Conservation (phyloP, 2,113 vertebrate species). For the Sapajus apella region DNA sequence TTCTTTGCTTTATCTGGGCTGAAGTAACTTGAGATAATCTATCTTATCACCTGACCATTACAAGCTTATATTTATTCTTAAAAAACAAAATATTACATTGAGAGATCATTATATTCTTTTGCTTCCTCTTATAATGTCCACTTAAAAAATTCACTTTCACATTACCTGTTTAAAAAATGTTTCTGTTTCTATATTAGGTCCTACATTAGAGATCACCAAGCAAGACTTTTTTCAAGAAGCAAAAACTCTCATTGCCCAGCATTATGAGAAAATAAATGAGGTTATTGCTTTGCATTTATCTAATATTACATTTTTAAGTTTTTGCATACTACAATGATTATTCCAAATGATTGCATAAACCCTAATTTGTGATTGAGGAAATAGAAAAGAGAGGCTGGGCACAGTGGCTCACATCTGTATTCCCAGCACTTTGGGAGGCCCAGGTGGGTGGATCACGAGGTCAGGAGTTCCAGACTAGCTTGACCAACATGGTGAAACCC, state of each 20-base stretch:
- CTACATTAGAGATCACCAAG: background rate
- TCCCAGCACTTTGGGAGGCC: no score
- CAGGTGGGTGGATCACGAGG: no score
- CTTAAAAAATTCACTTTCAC: background rate
- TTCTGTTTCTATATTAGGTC: constrained; percentile 60
- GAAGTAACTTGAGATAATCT: constrained; percentile 24
- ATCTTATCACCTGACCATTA: background rate
- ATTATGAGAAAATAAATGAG: constrained; percentile 68
- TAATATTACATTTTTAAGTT: background rate
- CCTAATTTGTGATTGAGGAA: background rate
- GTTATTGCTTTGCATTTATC: constrained; percentile 52
- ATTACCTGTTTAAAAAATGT: background rate
- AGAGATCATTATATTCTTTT: background rate
- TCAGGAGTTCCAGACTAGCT: no score
- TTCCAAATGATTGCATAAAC: background rate
- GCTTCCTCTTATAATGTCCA: background rate
- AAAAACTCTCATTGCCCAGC: constrained; percentile 69
- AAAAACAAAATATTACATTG: constrained; percentile 2
- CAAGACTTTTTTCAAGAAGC: constrained; percentile 74
- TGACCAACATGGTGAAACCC: no score
- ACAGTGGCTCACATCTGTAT: no score
- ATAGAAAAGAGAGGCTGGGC: no score
- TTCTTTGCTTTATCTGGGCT: background rate
- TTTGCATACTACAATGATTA: background rate
- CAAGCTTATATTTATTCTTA: background rate